Conservation (phyloP, 2,797 vertebrate species). For the Poecile montanus region DNA sequence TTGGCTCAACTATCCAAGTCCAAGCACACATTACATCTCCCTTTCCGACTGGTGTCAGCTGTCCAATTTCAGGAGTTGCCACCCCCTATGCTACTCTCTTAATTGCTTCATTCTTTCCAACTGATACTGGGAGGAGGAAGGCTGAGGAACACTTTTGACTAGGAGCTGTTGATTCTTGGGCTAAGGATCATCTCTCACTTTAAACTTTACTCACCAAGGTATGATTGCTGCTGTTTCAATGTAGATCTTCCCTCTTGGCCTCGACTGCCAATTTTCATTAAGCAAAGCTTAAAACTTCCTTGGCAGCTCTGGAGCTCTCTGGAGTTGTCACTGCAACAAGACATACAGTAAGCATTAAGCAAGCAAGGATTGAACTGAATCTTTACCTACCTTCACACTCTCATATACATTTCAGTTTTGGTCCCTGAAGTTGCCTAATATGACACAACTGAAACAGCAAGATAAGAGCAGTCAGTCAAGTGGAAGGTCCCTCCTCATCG, state of each 20-base stretch:
- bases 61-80: neutral
- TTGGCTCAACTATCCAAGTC: neutral
- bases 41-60: neutral
- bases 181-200: neutral
- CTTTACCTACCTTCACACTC: neutral
- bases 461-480: neutral
- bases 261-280: neutral
- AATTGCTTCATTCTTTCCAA: slow-evolving; percentile 8
- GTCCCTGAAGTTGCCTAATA: neutral
- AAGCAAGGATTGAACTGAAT: neutral
- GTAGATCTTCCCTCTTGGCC: neutral
- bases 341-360: neutral
- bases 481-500: neutral
- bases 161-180: neutral
- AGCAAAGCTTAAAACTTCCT: neutral
- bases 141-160: neutral
- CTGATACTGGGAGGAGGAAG: neutral
- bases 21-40: neutral
- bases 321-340: neutral
- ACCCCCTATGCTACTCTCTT: neutral
- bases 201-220: slow-evolving; percentile 1
- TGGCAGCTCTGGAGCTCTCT: neutral
- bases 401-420: neutral
- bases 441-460: neutral
- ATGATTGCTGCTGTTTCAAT: neutral